These are phyloP conservation scores for Tiliqua scincoides DNA, from an alignment of 2,113 vertebrate species.

Conservation along the genomic window DNA sequence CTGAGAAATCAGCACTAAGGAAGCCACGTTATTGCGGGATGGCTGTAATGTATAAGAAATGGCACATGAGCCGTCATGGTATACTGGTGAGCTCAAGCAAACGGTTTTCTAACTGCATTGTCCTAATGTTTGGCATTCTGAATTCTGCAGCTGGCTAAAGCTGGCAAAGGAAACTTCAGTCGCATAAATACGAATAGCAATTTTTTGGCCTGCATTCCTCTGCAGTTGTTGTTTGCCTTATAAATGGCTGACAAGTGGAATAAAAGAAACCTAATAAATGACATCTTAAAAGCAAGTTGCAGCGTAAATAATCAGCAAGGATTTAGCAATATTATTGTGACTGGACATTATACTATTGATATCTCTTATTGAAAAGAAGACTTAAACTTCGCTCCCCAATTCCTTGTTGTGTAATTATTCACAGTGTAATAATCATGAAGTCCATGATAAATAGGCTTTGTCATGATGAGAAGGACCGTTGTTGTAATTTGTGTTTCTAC, in stretches of 20 bases:
- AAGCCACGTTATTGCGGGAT: too few species aligned
- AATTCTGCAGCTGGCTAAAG: neutral
- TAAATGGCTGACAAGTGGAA: neutral
- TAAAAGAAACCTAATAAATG: neutral
- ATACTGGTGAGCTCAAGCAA: too few species aligned
- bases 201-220: neutral
- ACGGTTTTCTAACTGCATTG: neutral
- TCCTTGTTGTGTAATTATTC: neutral
- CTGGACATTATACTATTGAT: neutral
- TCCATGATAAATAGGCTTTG: neutral
- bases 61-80: too few species aligned
- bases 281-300: conserved; percentile 8
- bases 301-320: conserved; percentile 18
- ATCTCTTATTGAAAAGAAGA: neutral
- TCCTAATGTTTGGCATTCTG: neutral
- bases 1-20: too few species aligned
- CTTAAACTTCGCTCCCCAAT: neutral
- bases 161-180: neutral
- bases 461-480: neutral
- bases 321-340: neutral
- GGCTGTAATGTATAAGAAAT: too few species aligned
- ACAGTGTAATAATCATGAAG: neutral
- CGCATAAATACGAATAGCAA: accelerated
- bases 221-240: neutral
- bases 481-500: neutral